These are phyloP conservation scores for Kryptopterus vitreolus DNA, from an alignment of 2,797 vertebrate species.

Conservation along the genomic window DNA sequence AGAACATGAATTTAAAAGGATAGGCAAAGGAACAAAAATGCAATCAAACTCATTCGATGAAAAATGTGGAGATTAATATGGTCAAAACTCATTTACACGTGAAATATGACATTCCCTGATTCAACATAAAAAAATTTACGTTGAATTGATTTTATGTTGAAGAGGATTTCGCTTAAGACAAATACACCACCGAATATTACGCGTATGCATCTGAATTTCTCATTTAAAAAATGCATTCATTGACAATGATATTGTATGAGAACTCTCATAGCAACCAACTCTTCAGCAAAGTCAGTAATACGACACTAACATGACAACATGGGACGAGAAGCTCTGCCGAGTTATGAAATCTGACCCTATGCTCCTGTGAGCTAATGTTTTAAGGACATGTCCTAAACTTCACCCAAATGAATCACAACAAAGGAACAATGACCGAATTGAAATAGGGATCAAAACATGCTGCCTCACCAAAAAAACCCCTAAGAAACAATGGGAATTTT, in stretches of 20 bases:
- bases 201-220: neutral
- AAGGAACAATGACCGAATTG: neutral
- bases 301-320: slow-evolving; percentile 19
- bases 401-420: slow-evolving; percentile 16
- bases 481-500: neutral
- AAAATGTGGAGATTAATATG: neutral
- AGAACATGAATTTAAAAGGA: neutral
- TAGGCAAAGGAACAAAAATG: neutral
- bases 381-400: slow-evolving; percentile 44
- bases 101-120: neutral
- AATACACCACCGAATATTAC: slow-evolving; percentile 5
- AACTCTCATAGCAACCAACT: neutral
- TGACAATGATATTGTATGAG: neutral
- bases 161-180: neutral
- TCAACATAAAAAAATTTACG: slow-evolving; percentile 9
- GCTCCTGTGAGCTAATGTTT: slow-evolving; percentile 22
- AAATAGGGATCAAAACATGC: neutral
- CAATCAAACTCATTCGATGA: neutral
- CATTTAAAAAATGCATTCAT: neutral
- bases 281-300: slow-evolving; percentile 23
- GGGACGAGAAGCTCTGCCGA: slow-evolving; percentile 25
- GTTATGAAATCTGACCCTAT: slow-evolving; percentile 54
- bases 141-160: too few relatives aligned
- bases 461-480: neutral
- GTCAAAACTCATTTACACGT: neutral